phyloP scores from a whole-genome alignment of 2,888 invertebrate species.

The Lithophane ornitopus region DNA sequence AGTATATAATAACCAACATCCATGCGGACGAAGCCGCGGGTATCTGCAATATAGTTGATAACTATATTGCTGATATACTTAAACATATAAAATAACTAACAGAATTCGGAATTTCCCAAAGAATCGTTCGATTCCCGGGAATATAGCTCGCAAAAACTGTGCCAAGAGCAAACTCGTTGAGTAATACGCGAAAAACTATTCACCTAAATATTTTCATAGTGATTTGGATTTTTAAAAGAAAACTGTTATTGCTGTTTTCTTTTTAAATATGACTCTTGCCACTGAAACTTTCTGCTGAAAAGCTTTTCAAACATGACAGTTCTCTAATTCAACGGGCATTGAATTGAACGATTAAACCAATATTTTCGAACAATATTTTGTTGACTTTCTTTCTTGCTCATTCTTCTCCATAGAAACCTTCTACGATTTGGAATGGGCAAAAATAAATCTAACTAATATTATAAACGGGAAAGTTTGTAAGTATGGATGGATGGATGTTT shows the following conservation, averaged over 20 bases:
- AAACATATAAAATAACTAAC: neutral
- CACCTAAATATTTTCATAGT: conserved; percentile 51
- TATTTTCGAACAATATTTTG: neutral
- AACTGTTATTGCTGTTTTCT: conserved; percentile 3
- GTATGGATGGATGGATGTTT: too few species aligned
- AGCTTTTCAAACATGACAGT: neutral
- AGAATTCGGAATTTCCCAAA: conserved; percentile 11
- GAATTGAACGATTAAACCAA: neutral
- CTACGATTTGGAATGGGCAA: neutral
- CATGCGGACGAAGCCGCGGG: too few species aligned
- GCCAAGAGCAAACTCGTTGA: conserved; percentile 55
- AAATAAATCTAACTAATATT: too few species aligned
- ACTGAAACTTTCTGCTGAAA: neutral
- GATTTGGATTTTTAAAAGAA: conserved; percentile 22
- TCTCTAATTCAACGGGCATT: neutral
- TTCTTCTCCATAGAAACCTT: neutral
- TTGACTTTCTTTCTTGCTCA: neutral
- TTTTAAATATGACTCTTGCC: neutral
- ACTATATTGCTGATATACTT: too few species aligned
- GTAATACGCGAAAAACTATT: conserved; percentile 41
- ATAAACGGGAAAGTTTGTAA: too few species aligned
- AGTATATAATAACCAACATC: too few species aligned
- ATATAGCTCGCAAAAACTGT: conserved; percentile 32
- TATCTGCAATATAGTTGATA: too few species aligned
- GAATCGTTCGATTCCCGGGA: conserved; percentile 21